phyloP scores from a whole-genome alignment of 2,113 vertebrate genomes.

The Ammodytes marinus region DNA sequence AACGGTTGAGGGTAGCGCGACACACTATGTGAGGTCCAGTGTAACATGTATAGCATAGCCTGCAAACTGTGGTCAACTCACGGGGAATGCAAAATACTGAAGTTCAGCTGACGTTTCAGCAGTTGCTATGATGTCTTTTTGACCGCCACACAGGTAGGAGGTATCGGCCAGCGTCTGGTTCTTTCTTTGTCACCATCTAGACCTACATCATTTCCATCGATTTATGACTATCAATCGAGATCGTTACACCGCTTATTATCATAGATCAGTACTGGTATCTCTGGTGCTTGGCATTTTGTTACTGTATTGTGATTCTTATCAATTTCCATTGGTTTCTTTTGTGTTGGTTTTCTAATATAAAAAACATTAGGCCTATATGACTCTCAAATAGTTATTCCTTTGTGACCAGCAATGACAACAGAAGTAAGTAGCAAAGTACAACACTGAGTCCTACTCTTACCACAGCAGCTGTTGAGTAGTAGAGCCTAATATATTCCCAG shows the following conservation, averaged over 20 bases:
- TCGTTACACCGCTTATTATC: too few species aligned
- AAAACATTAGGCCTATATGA: background rate
- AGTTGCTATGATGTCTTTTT: too few species aligned
- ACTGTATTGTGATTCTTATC: background rate
- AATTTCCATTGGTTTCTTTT: background rate
- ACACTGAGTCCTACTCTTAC: conserved; percentile 22
- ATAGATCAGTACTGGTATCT: background rate
- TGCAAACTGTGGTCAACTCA: too few species aligned
- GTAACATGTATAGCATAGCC: too few species aligned
- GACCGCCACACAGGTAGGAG: too few species aligned
- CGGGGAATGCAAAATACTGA: too few species aligned
- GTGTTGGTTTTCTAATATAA: background rate
- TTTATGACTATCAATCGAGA: too few species aligned
- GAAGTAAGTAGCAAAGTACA: conserved; percentile 13
- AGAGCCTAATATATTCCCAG: conserved; percentile 62
- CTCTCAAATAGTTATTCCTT: conserved; percentile 8
- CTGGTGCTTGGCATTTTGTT: background rate
- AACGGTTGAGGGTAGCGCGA: too few species aligned
- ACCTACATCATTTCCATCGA: background rate
- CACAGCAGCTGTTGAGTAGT: conserved; percentile 52
- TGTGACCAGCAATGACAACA: background rate
- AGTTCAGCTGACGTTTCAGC: too few species aligned
- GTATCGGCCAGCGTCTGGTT: too few species aligned
- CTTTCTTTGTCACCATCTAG: too few species aligned
- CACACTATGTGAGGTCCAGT: too few species aligned